These are phyloP conservation scores for Pachymerium ferrugineum DNA, from an alignment of 2,888 invertebrate genomes.

Conservation along the genomic window DNA sequence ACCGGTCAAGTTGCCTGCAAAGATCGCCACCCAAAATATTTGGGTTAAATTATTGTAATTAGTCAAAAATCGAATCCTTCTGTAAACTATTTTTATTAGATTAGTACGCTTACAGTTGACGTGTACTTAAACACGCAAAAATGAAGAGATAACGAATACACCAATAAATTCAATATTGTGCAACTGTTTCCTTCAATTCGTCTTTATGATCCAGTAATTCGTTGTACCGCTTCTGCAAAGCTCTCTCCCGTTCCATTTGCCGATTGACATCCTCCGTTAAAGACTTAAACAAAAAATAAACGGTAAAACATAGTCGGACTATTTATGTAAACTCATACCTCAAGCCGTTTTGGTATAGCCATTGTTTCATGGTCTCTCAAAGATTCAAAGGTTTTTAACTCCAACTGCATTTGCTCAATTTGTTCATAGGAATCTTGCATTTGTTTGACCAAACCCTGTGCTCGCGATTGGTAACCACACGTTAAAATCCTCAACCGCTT, in stretches of 20 bases:
- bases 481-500: slow-evolving; percentile 94
- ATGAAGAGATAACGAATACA: background rate
- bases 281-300: slow-evolving; percentile 52
- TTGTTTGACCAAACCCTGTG: slow-evolving; percentile 81
- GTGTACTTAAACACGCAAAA: too few species aligned
- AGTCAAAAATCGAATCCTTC: too few species aligned
- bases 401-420: slow-evolving; percentile 80
- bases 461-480: slow-evolving; percentile 77
- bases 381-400: slow-evolving; percentile 83
- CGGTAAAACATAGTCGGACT: background rate
- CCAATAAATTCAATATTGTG: too few species aligned
- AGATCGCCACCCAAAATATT: slow-evolving; percentile 48
- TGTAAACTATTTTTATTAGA: background rate
- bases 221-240: slow-evolving; percentile 74
- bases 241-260: slow-evolving; percentile 85
- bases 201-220: slow-evolving; percentile 58
- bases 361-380: slow-evolving; percentile 81
- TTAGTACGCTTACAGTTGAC: too few species aligned
- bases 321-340: slow-evolving; percentile 55
- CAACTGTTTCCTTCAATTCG: slow-evolving; percentile 50
- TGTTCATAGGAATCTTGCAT: slow-evolving; percentile 80
- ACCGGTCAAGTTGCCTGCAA: slow-evolving; percentile 68
- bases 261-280: slow-evolving; percentile 85
- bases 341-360: slow-evolving; percentile 83
- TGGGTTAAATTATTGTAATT: too few species aligned